Base-by-base conservation (phyloP, 2,113 vertebrate species). In the Phoxinus phoxinus region DNA sequence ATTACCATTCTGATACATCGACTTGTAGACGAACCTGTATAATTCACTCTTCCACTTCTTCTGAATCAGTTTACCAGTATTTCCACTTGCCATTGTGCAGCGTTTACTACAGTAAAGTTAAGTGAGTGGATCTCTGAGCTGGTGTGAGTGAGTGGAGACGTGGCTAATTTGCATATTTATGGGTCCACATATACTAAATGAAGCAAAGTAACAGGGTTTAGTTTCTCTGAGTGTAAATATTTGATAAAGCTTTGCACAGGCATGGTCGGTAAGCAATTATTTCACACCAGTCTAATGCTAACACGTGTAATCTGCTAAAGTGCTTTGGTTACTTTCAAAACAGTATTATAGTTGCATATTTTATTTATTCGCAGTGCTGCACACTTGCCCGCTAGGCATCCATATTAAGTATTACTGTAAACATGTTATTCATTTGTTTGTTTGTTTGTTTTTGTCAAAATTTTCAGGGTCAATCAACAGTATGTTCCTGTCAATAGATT, bases 341-440 rank as follows among this genome's bases (percentile, higher is more conserved):
- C 74, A 53, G 74, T 76, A 27, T 81, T 81, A 81, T 82, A 35
- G 63, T 71, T 51, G 4, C 80, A 82, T 82, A 82, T 71, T 46
- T 82, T 72, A 72, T 83, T 83, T 56, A 72, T 73, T 58, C 2
- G 48, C 30, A 83, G 89, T 90, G 90, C 90, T 89, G 88, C 89
- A 90, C 86, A 53, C 74, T 10, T 32, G 74, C 25, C 25, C 86
- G 56, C 46, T 61, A 67, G 85, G 17, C 6, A 58, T 71, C 41
- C 46, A 15, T 69, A 32, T 51, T 69, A 76, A 76, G 48, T 53
- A 51, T 53, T 53, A 53, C 27, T 30, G 48, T 76, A 76, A 76
- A 76, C 74, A 76, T 76, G 74, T 76, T 76, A 41, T 53, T 76
- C 25, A 76, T 32, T 53, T 53, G 46, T 48, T 27, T 51, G 46